A percentile compares a stretch with the other conserved stretches of the same genome.
Evolutionary conservation across 2,113 vertebrate genomes (phyloP).

Genomic region (Crotalus tigris): DNA sequence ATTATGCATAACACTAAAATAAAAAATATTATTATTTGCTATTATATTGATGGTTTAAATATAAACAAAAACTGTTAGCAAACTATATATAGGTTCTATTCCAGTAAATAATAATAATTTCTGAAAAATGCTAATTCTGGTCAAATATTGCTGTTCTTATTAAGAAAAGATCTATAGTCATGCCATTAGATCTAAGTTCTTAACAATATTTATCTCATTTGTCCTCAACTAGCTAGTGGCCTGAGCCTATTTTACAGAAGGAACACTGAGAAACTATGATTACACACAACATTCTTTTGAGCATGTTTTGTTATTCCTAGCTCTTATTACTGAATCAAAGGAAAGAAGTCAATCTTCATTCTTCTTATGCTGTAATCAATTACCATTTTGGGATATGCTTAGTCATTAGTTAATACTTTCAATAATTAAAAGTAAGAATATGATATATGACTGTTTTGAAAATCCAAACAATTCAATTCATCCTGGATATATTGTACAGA

Average conservation of each 20-base stretch:
- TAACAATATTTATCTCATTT: background rate
- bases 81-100: background rate
- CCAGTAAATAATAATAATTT: background rate
- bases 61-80: background rate
- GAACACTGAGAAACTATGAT: background rate
- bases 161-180: background rate
- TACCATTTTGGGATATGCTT: background rate
- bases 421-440: constrained; percentile 1
- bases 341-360: background rate
- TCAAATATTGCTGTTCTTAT: background rate
- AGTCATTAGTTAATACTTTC: constrained; percentile 18
- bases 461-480: background rate
- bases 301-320: background rate
- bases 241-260: background rate
- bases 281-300: background rate
- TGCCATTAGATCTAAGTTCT: background rate
- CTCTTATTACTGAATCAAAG: constrained; percentile 22
- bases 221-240: background rate
- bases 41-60: background rate
- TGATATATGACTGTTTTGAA: background rate
- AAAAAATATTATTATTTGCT: constrained; percentile 22
- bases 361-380: background rate
- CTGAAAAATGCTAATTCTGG: background rate
- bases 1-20: constrained; percentile 70
- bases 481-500: background rate